Conservation (phyloP, 2,888 invertebrate genomes). For the Tolmerus cingulatus region DNA sequence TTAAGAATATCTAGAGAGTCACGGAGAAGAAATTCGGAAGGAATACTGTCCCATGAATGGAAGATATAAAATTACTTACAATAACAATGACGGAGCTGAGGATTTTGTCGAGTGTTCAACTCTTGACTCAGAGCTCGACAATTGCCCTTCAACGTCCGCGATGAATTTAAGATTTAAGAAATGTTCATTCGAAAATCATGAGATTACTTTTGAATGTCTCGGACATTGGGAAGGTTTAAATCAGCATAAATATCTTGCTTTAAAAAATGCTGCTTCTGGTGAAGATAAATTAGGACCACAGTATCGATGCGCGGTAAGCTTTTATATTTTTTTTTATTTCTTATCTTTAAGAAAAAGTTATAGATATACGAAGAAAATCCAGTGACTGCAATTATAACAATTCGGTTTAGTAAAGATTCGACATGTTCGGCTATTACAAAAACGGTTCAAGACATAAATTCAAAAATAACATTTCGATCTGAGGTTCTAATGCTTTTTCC, state of each 20-base stretch:
- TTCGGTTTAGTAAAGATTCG: slow-evolving; percentile 72
- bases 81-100: slow-evolving; percentile 65
- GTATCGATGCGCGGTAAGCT: slow-evolving; percentile 69
- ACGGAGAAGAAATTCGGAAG: slow-evolving; percentile 65
- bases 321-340: neutral
- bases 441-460: neutral
- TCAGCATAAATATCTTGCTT: slow-evolving; percentile 68
- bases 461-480: slow-evolving; percentile 65
- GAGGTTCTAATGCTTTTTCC: slow-evolving; percentile 67
- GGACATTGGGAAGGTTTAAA: slow-evolving; percentile 70
- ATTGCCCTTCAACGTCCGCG: slow-evolving; percentile 70
- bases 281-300: slow-evolving; percentile 63
- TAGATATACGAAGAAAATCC: slow-evolving; percentile 66
- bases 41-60: slow-evolving; percentile 73
- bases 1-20: slow-evolving; percentile 66
- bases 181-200: slow-evolving; percentile 67
- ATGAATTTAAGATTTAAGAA: slow-evolving; percentile 67
- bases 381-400: slow-evolving; percentile 65
- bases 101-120: slow-evolving; percentile 66
- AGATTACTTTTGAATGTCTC: slow-evolving; percentile 70
- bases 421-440: slow-evolving; percentile 63
- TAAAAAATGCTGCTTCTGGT: slow-evolving; percentile 63
- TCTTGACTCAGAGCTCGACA: slow-evolving; percentile 67
- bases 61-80: slow-evolving; percentile 68
- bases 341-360: neutral